Base-by-base conservation (phyloP, 2,113 vertebrate species). In the Sprattus sprattus region DNA sequence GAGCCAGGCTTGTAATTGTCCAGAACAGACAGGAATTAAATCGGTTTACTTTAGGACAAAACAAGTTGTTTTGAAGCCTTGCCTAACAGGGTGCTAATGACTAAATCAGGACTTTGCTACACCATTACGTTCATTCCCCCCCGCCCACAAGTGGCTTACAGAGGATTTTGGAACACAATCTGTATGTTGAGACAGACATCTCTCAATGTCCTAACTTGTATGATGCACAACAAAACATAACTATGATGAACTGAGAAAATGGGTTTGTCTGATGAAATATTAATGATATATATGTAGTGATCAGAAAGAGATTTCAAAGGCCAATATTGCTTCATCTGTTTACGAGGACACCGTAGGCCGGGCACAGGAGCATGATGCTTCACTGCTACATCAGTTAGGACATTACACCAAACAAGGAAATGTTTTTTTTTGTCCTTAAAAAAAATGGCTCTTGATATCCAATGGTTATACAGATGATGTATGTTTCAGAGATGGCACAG, bases 171-270 rank as follows among this genome's bases (percentile, higher is more conserved):
- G 3, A 52, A 86, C 60, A 46, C 44, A 32, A 45, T 46, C 81
- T 57, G 4, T 32, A 10, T 71, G 67, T 85, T 83, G 71, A 81
- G 57, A 64, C 39, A 18, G n/a, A n/a, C n/a, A n/a, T 75, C n/a
- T 25, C 25, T 75, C 28, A 16, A 32, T 75, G 28, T n/a, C 25
- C 60, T n/a, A 67, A 28, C 18, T 57, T 20, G 16, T 57, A 57
- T 57, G 54, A 57, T 22, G 28, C 25, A 28, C 28, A 11, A n/a
- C 64, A 28, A 67, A 67, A 67, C 28, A 22, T n/a, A 22, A 25
- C 39, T 28, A 39, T 28, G 64, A 11, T 75, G 11, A 0, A 28
- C 25, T 75, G 7, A 71, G 28, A 32, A 75, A 75, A 39, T 39
- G 28, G 67, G 25, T 75, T 32, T 75, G 67, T 39, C 67, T 75